Percentiles rank a stretch among this genome's conserved stretches.
These are phyloP conservation scores for Drosophila borborema DNA, from an alignment of 2,888 invertebrate genomes.

Conservation along the genomic window DNA sequence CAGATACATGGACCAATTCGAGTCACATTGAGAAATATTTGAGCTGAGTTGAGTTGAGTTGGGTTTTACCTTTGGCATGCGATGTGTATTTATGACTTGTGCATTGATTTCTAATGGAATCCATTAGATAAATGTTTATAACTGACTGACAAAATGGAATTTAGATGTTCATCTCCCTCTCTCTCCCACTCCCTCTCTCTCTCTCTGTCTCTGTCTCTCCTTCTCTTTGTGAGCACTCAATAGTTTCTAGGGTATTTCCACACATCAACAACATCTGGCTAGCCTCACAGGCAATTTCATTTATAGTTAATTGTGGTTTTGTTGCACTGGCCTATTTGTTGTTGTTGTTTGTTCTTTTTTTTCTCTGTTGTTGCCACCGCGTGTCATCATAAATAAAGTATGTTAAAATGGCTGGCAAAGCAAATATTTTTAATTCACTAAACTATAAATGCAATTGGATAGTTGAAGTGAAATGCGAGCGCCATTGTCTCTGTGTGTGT, in stretches of 20 bases:
- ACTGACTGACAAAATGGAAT: neutral
- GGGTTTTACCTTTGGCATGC: slow-evolving; percentile 26
- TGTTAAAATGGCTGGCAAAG: slow-evolving; percentile 43
- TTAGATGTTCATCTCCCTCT: neutral
- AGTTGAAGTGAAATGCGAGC: slow-evolving; percentile 1
- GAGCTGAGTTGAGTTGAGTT: neutral
- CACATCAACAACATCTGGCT: neutral
- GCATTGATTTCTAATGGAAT: slow-evolving; percentile 24
- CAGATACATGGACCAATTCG: slow-evolving; percentile 19
- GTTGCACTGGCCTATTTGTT: slow-evolving; percentile 1
- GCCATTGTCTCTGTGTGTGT: neutral
- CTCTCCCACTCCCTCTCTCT: too few relatives aligned
- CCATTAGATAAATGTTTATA: slow-evolving; percentile 2
- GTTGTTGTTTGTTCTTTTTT: neutral
- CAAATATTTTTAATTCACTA: slow-evolving; percentile 58
- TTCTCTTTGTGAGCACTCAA: neutral
- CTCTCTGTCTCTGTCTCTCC: neutral
- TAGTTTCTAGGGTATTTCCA: slow-evolving; percentile 1
- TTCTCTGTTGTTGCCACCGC: slow-evolving; percentile 11
- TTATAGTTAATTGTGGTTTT: slow-evolving; percentile 17
- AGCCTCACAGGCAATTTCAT: neutral
- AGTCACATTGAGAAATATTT: slow-evolving; percentile 14
- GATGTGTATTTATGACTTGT: slow-evolving; percentile 16
- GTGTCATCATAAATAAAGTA: slow-evolving; percentile 51
- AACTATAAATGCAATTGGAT: slow-evolving; percentile 46